Conservation (phyloP, 2,113 vertebrate genomes). For the Glaucomys volans region DNA sequence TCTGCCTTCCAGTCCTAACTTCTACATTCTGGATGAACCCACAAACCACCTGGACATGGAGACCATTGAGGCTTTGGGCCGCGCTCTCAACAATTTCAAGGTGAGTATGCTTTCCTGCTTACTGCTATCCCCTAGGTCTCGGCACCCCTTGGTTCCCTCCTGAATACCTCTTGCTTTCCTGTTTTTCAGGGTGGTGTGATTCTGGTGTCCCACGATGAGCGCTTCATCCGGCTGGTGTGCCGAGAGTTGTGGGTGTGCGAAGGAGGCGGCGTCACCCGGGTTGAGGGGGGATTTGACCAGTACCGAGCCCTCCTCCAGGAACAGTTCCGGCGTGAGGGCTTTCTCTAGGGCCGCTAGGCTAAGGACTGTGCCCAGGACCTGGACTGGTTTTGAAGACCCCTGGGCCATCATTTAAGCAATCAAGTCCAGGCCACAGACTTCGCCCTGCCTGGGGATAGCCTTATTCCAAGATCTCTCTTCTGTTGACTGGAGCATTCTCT, state of each 20-base stretch:
- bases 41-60: conserved; percentile 99
- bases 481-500: conserved; percentile 62
- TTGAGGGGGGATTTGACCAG: conserved; percentile 98
- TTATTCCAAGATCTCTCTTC: conserved; percentile 54
- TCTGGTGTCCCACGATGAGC: conserved; percentile 97
- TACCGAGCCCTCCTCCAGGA: conserved; percentile 97
- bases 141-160: accelerated
- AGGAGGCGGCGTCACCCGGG: conserved; percentile 87
- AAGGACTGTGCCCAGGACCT: conserved; percentile 56
- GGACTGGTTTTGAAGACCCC: conserved; percentile 28
- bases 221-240: conserved; percentile 97
- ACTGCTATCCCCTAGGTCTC: not conserved
- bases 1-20: conserved; percentile 93
- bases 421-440: conserved; percentile 65
- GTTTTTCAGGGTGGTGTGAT: conserved; percentile 94
- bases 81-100: conserved; percentile 94
- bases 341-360: conserved; percentile 89
- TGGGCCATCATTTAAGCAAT: conserved; percentile 10
- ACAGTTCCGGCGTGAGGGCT: conserved; percentile 97
- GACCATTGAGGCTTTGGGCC: conserved; percentile 96
- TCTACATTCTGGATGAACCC: conserved; percentile 98
- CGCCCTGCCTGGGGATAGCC: conserved; percentile 68
- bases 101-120: conserved; percentile 81
- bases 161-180: not conserved
- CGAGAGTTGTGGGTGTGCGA: conserved; percentile 98